Base-by-base conservation (phyloP, 2,888 invertebrate species). In the Artemia sinica region DNA sequence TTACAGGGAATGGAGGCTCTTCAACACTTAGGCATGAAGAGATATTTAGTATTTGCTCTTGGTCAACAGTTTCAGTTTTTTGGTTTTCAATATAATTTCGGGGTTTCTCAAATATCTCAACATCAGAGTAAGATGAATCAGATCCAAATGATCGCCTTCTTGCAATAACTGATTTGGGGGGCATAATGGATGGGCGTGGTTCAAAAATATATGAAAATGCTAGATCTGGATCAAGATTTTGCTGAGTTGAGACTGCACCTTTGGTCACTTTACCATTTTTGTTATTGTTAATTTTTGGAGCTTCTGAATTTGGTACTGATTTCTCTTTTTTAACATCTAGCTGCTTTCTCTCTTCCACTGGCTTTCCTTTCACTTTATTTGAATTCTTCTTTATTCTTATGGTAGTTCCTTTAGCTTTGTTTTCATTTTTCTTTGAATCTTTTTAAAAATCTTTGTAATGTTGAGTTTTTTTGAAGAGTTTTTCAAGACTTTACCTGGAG, bases 81-180 rank as follows among this genome's bases (percentile, higher is more conserved):
- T n/a, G 14, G 11, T n/a, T 18, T 18, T 58, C 14, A 58, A 58
- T 58, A 18, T 58, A n/a, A 2, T n/a, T 28, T n/a, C 63, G 63
- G 14, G 63, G n/a, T 28, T 58, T n/a, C 11, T 58, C 63, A n/a
- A 18, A n/a, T 1, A 28, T 2, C 28, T 58, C 63, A 58, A 58
- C 28, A 58, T 58, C 63, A 1, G 63, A 58, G 9, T 28, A n/a
- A 18, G 63, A 58, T 10, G 63, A 58, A 58, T 58, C 28, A 18
- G 63, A 58, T n/a, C 63, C 28, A n/a, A n/a, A 58, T 18, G 63
- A 58, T 18, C 63, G 63, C 9, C 63, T n/a, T n/a, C 63, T n/a
- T n/a, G 28, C 63, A 58, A 58, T 58, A n/a, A n/a, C 14, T 8
- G 63, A 58, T 58, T 58, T 11, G 10, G 63, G 14, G 8, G 63